Conservation (phyloP, 2,113 vertebrate genomes). For the Ageneiosus marmoratus region DNA sequence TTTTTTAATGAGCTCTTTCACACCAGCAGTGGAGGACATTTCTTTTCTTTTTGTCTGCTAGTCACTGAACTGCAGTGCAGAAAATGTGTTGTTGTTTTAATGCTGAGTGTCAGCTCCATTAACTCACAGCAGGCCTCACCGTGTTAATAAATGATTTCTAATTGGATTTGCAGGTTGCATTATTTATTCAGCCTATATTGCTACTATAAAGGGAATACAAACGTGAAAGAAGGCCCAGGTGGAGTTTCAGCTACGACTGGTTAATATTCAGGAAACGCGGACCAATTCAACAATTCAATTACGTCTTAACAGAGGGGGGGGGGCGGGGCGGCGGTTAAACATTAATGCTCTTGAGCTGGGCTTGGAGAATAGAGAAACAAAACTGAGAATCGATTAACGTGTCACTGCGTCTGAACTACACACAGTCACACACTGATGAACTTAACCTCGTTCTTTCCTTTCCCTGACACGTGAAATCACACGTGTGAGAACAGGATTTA, state of each 20-base stretch:
- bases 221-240: neutral
- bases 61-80: neutral
- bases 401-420: conserved; percentile 35
- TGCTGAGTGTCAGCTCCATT: neutral
- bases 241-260: conserved; percentile 24
- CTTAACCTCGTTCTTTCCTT: neutral
- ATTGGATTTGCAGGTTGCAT: conserved; percentile 42
- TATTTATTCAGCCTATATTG: conserved; percentile 15
- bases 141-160: conserved; percentile 37
- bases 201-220: neutral
- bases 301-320: conserved; percentile 53
- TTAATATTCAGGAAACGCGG: conserved; percentile 55
- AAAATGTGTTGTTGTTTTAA: conserved; percentile 21
- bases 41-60: neutral
- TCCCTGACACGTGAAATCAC: neutral
- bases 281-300: conserved; percentile 55
- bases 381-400: conserved; percentile 53
- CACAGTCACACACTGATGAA: neutral
- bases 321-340: conserved; percentile 52
- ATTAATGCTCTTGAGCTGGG: conserved; percentile 50
- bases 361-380: conserved; percentile 46
- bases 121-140: conserved; percentile 22
- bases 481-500: neutral
- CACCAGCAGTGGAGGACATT: neutral
- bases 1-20: neutral